Evolutionary conservation across 2,888 invertebrate genomes (phyloP), one percentile per base, ranked within the genome.

Genomic region (Erynnis tages): DNA sequence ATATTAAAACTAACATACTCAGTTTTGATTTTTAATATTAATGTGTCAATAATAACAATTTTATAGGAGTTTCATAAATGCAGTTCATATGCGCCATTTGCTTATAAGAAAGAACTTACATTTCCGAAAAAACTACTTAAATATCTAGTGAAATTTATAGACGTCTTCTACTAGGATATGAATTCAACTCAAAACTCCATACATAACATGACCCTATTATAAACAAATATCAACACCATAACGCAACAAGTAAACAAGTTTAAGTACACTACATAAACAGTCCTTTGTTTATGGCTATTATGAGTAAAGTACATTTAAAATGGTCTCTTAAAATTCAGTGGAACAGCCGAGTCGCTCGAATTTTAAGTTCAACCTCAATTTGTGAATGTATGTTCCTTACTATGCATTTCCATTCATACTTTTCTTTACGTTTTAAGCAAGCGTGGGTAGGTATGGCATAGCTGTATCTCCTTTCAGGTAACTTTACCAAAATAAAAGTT

Each of bases 301-400:
- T 7, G 30, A 46, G 41, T 52, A 53, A 32, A 27, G 29, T 44
- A 35, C 16, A 49, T 55, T 54, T 45, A 49, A 55, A 40, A 38
- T 48, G 41, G 14, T 17, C 29, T 41, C 46, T 53, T 46, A 55
- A 52, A 54, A 58, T 54, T 47, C 54, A 46, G 13, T 43, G 21
- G 43, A 23, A 37, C 23, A 19, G 17, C 37, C 8, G 38, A 34
- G 32, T 25, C 46, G 19, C 35, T 44, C 47, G 37, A 52, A 61
- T 58, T 55, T 59, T 64, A 61, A 63, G 61, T 65, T 62, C 66
- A 66, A 66, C 67, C 69, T 60, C 60, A 63, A 66, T 66, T 61
- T 59, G 57, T 60, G 54, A 40, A 48, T 32, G 32, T 34, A 34
- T 34, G 34, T 44, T 44, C 29, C 41, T 13, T 37, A 38, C 16